Evolutionary conservation across 1,140 invertebrate genomes (phyloP), one percentile per base, ranked within the genome.

Genomic region (Paramacrobiotus metropolitanus): DNA sequence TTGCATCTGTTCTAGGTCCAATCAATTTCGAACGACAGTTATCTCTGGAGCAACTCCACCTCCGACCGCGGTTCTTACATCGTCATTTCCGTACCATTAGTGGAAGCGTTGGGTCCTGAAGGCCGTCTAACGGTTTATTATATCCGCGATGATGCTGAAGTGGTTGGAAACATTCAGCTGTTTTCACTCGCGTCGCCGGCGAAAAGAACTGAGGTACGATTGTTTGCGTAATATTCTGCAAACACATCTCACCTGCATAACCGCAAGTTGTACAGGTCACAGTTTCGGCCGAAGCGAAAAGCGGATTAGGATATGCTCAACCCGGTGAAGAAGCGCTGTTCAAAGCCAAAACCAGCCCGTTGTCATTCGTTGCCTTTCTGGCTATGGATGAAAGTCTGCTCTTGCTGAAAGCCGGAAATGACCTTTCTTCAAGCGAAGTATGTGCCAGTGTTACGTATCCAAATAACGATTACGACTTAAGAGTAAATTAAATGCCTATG

Each of bases 321-420:
- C 86, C 85, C 2, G 84, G 83, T 1, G 77, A 80, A 31, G 77
- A 80, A 30, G 79, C 90, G 2, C 80, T 84, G 65, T 73, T 91
- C 0, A 77, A 77, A 1, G 78, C 93, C 2, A 78, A 77, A 34
- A 80, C 87, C 0, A 84, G 83, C 68, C 85, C 87, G 1, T 83
- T 87, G 70, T 89, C 88, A 1, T 84, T 83, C 67, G 80, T 94
- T 63, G 86, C 85, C 60, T 70, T 94, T 20, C 75, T 90, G 67
- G 85, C 85, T 1, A 80, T 93, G 18, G 89, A 94, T 74, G 85
- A 92, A 70, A 85, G 85, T 73, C 83, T 87, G 0, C 69, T 84
- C 1, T 68, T 85, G 1, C 72, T 93, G 2, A 81, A 81, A 66
- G 70, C 73, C 59, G 78, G 79, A 59, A 81, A 81, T 70, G 80